Base-by-base conservation (phyloP, 92 coral and sea anemone species). In the Muricea muricata region DNA sequence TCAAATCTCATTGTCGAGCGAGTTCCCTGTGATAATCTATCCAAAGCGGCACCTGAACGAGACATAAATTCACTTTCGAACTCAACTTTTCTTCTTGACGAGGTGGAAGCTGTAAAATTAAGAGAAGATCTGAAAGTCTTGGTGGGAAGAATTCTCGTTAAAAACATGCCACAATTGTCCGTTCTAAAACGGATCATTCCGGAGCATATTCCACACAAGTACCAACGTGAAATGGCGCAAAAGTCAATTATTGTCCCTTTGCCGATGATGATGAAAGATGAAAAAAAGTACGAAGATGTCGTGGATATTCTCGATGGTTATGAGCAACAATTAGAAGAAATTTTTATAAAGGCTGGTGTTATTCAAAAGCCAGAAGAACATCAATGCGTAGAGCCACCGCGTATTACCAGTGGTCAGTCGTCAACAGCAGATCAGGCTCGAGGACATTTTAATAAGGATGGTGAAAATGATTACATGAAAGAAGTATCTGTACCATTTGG, bases 1-100 rank as follows among this genome's bases (percentile, higher is more conserved):
- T 90, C 90, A 14, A 78, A 65, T 42, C 26, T 90, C n/a, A 86
- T 90, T 32, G 86, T 86, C 21, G 90, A 90, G 48, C 77, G 90
- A 58, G 77, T 90, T 21, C 88, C 93, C 23, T 54, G 73, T 54
- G 39, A 63, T 34, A 29, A 75, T 40, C 82, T 86, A 5, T 57
- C 82, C n/a, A 42, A 39, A 52, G 69, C 25, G 21, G 24, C 86
- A 28, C 93, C 93, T 11, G 28, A 79, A 60, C 58, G 73, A 17
- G 90, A 90, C 72, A 68, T 82, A 0, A 75, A 40, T 14, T 69
- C 77, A 2, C 69, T 83, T 15, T 82, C 85, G 13, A 78, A 69
- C 71, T 33, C 45, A n/a, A 81, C 33, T 32, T 86, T 90, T 84
- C 77, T 90, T 42, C 75, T 82, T 21, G 77, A 32, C 58, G 73